Percentiles rank a stretch among this genome's conserved stretches.
phyloP scores from a whole-genome alignment of 1,140 invertebrate species.

The Centruroides sculpturatus region DNA sequence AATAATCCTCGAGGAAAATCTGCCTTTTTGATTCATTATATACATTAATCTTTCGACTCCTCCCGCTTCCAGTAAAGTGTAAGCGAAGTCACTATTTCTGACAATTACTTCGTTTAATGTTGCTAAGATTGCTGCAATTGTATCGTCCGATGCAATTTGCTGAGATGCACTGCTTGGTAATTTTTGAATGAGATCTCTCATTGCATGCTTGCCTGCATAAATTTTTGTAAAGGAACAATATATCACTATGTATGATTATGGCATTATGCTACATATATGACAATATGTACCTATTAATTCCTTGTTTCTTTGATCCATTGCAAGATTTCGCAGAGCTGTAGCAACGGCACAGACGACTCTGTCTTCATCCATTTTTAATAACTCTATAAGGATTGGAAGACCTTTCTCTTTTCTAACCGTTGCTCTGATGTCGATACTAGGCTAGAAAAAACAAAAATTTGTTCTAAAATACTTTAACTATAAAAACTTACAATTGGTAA shows the following conservation, averaged over 20 bases:
- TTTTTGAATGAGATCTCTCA: conserved; percentile 90
- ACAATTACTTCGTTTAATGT: conserved; percentile 97
- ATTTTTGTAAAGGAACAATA: neutral
- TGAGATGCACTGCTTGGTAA: conserved; percentile 59
- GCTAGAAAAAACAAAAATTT: conserved; percentile 8
- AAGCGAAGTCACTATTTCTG: conserved; percentile 87
- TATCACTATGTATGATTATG: neutral
- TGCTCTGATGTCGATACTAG: conserved; percentile 45
- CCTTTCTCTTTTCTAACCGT: conserved; percentile 92
- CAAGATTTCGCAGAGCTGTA: conserved; percentile 85
- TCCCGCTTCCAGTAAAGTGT: conserved; percentile 72
- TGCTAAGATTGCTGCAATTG: conserved; percentile 86
- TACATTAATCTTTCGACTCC: conserved; percentile 84
- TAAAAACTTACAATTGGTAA: no score
- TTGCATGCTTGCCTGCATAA: conserved; percentile 73
- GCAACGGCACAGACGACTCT: conserved; percentile 92
- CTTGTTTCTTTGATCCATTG: conserved; percentile 91
- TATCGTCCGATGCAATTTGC: conserved; percentile 82
- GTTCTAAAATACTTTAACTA: no score
- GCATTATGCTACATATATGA: no score
- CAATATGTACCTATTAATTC: conserved; percentile 66
- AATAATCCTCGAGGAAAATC: conserved; percentile 76
- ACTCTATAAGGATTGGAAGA: conserved; percentile 87
- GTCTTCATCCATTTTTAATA: conserved; percentile 89
- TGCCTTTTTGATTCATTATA: conserved; percentile 69